Evolutionary conservation across 2,113 vertebrate species (phyloP).

Genomic region (Hippocampus abdominalis): DNA sequence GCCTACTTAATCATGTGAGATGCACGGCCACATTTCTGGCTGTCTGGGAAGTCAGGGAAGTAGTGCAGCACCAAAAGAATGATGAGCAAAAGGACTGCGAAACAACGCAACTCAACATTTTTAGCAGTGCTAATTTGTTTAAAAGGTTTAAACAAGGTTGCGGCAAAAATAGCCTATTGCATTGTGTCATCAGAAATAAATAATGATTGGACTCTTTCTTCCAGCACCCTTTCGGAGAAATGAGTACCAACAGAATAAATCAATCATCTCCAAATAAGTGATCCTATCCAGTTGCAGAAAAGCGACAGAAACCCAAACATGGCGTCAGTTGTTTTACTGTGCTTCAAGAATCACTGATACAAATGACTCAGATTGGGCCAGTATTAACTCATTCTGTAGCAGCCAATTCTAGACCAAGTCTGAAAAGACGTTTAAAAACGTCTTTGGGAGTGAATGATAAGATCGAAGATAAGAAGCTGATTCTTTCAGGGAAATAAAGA

Average conservation of each 20-base stretch:
- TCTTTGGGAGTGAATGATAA: no score
- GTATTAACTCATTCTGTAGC: neutral
- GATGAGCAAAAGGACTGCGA: constrained; percentile 33
- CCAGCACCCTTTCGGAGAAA: neutral
- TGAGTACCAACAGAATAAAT: neutral
- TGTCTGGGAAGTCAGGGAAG: constrained; percentile 43
- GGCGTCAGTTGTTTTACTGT: neutral
- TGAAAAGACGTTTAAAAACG: no score
- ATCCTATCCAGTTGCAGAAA: neutral
- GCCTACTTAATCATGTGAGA: constrained; percentile 68
- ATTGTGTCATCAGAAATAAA: neutral
- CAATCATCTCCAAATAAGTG: neutral
- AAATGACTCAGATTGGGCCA: neutral
- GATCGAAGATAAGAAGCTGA: neutral
- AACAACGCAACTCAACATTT: constrained; percentile 39
- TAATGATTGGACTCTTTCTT: neutral
- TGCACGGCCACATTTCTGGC: constrained; percentile 55
- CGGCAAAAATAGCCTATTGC: neutral
- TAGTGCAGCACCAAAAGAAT: constrained; percentile 38
- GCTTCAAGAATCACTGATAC: neutral
- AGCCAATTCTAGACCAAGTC: no score
- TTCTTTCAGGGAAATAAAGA: neutral
- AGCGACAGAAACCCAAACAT: constrained; percentile 3
- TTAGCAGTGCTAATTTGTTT: constrained; percentile 40
- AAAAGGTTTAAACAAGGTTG: constrained; percentile 34